These are phyloP conservation scores for Styela clava DNA, from an alignment of 23 tunicate species.

Conservation along the genomic window DNA sequence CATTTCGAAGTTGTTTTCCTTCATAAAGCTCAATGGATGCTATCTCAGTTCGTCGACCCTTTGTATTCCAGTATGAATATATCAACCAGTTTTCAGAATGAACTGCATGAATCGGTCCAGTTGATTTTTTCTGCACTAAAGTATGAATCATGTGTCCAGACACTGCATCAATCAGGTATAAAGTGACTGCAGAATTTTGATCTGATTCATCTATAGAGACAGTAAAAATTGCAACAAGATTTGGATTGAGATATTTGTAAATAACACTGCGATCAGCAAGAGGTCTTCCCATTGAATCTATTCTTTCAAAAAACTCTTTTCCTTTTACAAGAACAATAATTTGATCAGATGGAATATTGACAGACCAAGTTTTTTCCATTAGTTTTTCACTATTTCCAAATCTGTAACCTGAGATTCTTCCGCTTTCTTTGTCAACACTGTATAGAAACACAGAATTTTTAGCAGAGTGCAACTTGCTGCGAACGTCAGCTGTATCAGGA, in stretches of 20 bases:
- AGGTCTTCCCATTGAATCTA: conserved; percentile 85
- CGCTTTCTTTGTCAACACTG: conserved; percentile 39
- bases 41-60: conserved; percentile 60
- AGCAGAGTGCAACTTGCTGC: not conserved
- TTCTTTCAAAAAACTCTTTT: conserved; percentile 63
- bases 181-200: conserved; percentile 35
- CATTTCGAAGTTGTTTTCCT: conserved; percentile 61
- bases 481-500: conserved; percentile 51
- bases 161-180: conserved; percentile 72
- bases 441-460: conserved; percentile 33
- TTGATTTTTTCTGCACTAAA: conserved; percentile 42
- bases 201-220: conserved; percentile 42
- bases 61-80: conserved; percentile 76
- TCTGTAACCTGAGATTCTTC: conserved; percentile 25
- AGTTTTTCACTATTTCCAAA: not conserved
- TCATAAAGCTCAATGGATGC: conserved; percentile 74
- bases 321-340: conserved; percentile 44
- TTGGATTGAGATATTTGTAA: conserved; percentile 93
- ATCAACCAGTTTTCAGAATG: conserved; percentile 91
- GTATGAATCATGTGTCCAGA: conserved; percentile 75
- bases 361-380: conserved; percentile 33
- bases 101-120: conserved; percentile 79
- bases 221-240: conserved; percentile 55
- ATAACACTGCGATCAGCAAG: conserved; percentile 88
- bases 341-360: conserved; percentile 49